Evolutionary conservation across 2,113 vertebrate genomes (phyloP), one percentile per base, ranked within the genome.

Genomic region (Datnioides undecimradiatus): DNA sequence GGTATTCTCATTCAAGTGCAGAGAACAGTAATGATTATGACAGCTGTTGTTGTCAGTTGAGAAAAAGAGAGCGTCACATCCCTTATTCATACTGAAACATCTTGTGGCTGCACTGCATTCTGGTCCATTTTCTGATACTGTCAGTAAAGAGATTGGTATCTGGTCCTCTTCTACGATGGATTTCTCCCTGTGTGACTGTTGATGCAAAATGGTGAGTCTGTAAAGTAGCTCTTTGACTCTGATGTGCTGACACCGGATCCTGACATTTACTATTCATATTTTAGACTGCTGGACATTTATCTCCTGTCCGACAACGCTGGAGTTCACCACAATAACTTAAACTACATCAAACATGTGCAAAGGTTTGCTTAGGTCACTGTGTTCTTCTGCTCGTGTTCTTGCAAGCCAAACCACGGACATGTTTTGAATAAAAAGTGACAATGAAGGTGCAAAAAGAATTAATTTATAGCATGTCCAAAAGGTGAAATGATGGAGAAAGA

Each of bases 121-220:
- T 76, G 80, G 76, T 73, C 77, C 81, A 81, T 88, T 87, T 87
- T 83, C 68, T 85, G 70, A 81, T 55, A 55, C 57, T 87, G 86
- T 81, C 82, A 76, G 48, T 8, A 10, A 23, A 55, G 55, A 72
- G 71, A 87, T 81, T 69, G 34, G 45, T 73, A 86, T 84, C 73
- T 76, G 41, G 49, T 79, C 36, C 23, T 83, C 36, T 27, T 78
- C 52, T 5, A 5, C 21, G 46, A 79, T 79, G 66, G 66, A 81
- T 78, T 83, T 57, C 43, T 82, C 60, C 40, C 23, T 2, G 57
- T 76, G 48, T 60, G 81, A 75, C 40, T 76, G 72, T 49, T 27
- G 63, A 77, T 71, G 68, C 45, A 74, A 79, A 79, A 46, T 52
- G 29, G 54, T 23, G 54, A 75, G 41, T 65, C 36, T 69, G 27